Evolutionary conservation across 1,140 invertebrate species (phyloP), one percentile per base, ranked within the genome.

Genomic region (Venturia canescens): DNA sequence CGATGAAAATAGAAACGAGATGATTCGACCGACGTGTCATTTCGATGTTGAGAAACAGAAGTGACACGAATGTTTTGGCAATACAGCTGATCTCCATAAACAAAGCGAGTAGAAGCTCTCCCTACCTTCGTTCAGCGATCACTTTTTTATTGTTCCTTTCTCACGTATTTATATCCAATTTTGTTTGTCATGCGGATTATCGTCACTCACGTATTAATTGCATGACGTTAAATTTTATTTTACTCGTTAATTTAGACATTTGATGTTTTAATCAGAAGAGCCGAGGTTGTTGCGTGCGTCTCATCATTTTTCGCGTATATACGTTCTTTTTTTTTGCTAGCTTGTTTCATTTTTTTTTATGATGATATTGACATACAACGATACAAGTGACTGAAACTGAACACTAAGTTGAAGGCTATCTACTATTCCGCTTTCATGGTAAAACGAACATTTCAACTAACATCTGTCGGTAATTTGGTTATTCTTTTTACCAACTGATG

Each of bases 61-160:
- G 69, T 85, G 82, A 90, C 84, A 83, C 82, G 84, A 83, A 84
- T 88, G 88, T 90, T 69, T 89, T 89, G 85, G 83, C 85, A 83
- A 83, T 86, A 91, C 89, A 91, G 90, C 90, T 91, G 90, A 91
- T 90, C 83, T 86, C 84, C 84, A 90, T 91, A 91, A 91, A 91
- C 90, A 91, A 91, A 89, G 87, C 83, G 48, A 60, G 31, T 34
- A 80, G 63, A 57, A 75, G 38, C 50, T 34, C 4, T 69, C 29
- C 83, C 81, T 89, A 89, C 87, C 88, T 90, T 89, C 76, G 82
- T 88, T 21, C 82, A 80, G 27, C 66, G 74, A 85, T 79, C 87
- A 4, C 21, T 69, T 69, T 69, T 69, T 69, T 31, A 21, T 31
- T 31, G 15, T 21, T 31, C 29, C 13, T 69, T 31, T 69, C 18